Evolutionary conservation across 2,113 vertebrate species (phyloP).

Genomic region (Atrichornis clamosus): DNA sequence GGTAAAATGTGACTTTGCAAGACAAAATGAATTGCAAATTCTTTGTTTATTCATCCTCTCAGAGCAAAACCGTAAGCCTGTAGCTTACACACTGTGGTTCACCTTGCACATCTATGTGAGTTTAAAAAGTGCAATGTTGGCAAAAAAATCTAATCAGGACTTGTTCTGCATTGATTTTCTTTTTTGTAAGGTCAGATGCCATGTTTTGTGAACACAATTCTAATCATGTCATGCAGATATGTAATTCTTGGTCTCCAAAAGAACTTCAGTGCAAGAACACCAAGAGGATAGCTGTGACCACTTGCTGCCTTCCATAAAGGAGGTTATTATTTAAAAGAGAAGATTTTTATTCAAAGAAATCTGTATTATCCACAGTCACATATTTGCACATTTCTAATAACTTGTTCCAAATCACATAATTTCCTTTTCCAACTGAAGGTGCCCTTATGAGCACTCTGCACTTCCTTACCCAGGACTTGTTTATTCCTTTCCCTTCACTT

Average conservation of each 20-base stretch:
- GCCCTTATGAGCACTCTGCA: neutral
- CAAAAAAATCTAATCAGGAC: neutral
- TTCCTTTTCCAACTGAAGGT: neutral
- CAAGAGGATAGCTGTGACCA: neutral
- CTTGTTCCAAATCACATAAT: neutral
- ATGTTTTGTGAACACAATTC: neutral
- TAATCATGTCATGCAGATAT: neutral
- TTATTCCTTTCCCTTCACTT: neutral
- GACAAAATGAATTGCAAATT: neutral
- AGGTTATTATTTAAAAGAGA: neutral
- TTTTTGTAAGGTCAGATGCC: neutral
- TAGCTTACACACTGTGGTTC: neutral
- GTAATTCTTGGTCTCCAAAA: neutral
- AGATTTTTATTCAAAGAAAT: neutral
- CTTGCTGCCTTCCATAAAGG: neutral
- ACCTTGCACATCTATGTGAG: neutral
- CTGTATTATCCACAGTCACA: neutral
- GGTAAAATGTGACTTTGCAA: neutral
- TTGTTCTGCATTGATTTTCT: constrained; percentile 16
- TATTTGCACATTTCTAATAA: neutral
- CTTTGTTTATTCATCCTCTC: neutral
- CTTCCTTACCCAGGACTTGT: neutral
- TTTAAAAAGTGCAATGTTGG: neutral
- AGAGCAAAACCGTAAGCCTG: neutral
- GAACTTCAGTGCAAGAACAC: neutral